Base-by-base conservation (phyloP, 2,113 vertebrate genomes). In the Gallinago undulata region DNA sequence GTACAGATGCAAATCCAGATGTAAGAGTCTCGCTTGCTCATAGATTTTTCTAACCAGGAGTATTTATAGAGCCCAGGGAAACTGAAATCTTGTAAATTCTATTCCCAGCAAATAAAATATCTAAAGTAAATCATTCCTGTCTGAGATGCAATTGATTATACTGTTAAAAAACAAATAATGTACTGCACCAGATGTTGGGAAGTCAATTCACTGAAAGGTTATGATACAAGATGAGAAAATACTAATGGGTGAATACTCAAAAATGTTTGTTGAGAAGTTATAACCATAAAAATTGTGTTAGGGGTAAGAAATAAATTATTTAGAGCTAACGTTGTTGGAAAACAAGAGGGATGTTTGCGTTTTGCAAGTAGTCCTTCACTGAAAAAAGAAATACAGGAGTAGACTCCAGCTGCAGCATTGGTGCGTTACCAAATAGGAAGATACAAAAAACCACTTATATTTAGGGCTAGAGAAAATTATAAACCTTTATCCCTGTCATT, bases 351-450 rank as follows among this genome's bases (percentile, higher is more conserved):
- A 57, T 59, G 10, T 70, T 89, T 1, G 0, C 79, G 75, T 94
- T 97, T 94, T 96, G 60, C 90, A 87, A 93, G 10, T 11, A 84
- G 68, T 28, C 73, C 70, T 93, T 80, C 28, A 41, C 78, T 95
- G 69, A 82, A 94, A 97, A 93, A 77, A 94, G 53, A 89, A 87
- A 77, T 73, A 74, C 30, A 72, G 59, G 57, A 94, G 69, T 62
- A 90, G 87, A 77, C 41, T 55, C n/a, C 50, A 87, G 79, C 81
- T 94, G 84, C 45, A 93, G 23, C 35, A 88, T 84, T 3, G 1
- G 13, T 69, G 48, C 11, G 5, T 70, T 93, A 92, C 19, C 60
- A 35, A 37, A 50, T 51, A 66, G 68, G 28, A 97, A 92, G 69
- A 67, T 64, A 83, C 48, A 94, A 89, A 96, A 93, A 55, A 0